Conservation (phyloP, 2,888 invertebrate species). For the Latrodectus hesperus region DNA sequence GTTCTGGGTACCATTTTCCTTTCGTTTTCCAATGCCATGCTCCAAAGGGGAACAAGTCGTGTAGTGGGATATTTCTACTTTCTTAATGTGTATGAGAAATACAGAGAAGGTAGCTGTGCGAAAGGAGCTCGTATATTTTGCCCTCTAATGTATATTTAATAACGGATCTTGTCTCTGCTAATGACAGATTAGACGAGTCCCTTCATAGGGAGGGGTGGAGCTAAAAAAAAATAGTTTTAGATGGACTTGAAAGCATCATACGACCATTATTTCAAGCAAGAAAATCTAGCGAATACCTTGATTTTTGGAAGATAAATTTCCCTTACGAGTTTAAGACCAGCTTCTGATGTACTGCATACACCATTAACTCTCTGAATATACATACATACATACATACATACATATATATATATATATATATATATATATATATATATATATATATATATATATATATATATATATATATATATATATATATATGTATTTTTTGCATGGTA, state of each 20-base stretch:
- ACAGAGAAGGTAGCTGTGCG: slow-evolving; percentile 7
- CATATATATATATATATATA: too few species aligned
- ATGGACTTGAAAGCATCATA: slow-evolving; percentile 6
- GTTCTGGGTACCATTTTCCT: slow-evolving; percentile 14
- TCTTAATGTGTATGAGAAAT: slow-evolving; percentile 50
- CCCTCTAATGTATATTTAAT: slow-evolving; percentile 64
- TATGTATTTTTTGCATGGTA: too few species aligned
- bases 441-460: too few species aligned
- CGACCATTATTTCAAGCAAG: slow-evolving; percentile 50
- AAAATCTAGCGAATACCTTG: slow-evolving; percentile 26
- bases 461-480: too few species aligned
- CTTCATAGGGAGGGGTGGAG: slow-evolving; percentile 23
- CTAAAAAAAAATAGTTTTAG: slow-evolving; percentile 44
- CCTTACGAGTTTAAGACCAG: slow-evolving; percentile 13
- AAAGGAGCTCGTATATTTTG: slow-evolving; percentile 36
- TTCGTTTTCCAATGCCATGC: slow-evolving; percentile 17
- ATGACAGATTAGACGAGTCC: slow-evolving; percentile 46
- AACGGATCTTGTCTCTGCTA: slow-evolving; percentile 61
- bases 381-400: too few species aligned
- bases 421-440: too few species aligned
- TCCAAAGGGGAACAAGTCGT: slow-evolving; percentile 41
- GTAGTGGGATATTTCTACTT: slow-evolving; percentile 38
- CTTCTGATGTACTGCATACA: slow-evolving; percentile 31
- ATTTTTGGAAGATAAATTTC: slow-evolving; percentile 35
- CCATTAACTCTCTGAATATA: slow-evolving; percentile 31